phyloP scores from a whole-genome alignment of 2,888 invertebrate genomes.

The Kryphioiulus occultus region DNA sequence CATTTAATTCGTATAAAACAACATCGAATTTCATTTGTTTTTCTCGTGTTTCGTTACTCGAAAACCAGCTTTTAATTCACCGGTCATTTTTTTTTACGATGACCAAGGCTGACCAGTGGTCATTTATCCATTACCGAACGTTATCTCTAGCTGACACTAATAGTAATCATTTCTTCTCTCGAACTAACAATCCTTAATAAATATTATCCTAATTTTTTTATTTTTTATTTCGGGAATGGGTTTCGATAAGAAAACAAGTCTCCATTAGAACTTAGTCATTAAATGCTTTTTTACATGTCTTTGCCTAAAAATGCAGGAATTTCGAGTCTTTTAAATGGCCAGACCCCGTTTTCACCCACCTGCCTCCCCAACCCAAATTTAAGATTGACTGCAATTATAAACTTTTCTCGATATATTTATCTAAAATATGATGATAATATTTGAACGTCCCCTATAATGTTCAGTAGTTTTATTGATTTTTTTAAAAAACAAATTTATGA shows the following conservation, averaged over 20 bases:
- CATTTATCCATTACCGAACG: background rate
- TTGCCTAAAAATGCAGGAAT: background rate
- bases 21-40: conserved; percentile 27
- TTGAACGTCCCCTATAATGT: too few relatives aligned
- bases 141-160: conserved; percentile 29
- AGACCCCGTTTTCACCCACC: background rate
- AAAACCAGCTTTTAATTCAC: conserved; percentile 35
- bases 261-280: conserved; percentile 37
- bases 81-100: background rate
- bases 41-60: background rate
- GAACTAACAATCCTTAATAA: conserved; percentile 29
- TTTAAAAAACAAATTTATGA: too few relatives aligned
- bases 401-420: background rate
- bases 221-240: background rate
- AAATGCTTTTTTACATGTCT: background rate
- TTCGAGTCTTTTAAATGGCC: background rate
- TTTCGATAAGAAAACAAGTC: conserved; percentile 30
- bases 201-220: conserved; percentile 27
- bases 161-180: conserved; percentile 11
- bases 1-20: background rate
- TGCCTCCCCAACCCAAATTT: background rate
- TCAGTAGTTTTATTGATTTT: too few relatives aligned
- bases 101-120: background rate
- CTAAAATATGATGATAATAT: too few relatives aligned
- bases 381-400: background rate